Evolutionary conservation across 2,888 invertebrate genomes (phyloP), one percentile per base, ranked within the genome.

Genomic region (Pelosia muscerda): DNA sequence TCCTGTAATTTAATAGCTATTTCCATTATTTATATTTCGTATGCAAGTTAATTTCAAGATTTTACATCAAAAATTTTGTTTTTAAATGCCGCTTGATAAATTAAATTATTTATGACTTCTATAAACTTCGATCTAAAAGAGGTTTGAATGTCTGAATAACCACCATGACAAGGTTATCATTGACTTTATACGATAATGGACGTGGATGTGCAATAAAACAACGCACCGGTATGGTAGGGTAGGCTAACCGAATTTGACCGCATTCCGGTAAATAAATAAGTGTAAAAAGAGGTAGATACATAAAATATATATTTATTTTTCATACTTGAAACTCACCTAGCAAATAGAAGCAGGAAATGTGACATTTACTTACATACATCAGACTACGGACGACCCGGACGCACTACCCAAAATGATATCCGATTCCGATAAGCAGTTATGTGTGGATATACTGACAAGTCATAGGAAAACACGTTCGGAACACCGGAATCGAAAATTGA

Each of bases 281-380:
- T 34, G 11, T 11, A 2, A 34, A 9, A 31, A 31, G 31, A 31
- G 31, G 1, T 31, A 31, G 1, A 8, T 31, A 31, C 9, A 8
- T 31, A 1, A 15, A 38, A 38, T 2, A 19, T 38, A 38, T 10
- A 15, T 38, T 38, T 19, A 15, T 38, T 38, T 19, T 19, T n/a
- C 2, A 49, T 19, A 9, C 8, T 42, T 42, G 19, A 19, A 42
- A 42, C 42, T 19, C 42, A 9, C 9, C n/a, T n/a, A 49, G 19
- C n/a, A 49, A 49, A 49, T n/a, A 49, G 19, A 49, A 49, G 49
- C 5, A 9, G 49, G n/a, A 49, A 49, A 49, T 49, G 49, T 49
- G 49, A 49, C n/a, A 49, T 49, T 49, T 49, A n/a, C 49, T 49
- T 49, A n/a, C 49, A n/a, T 49, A 49, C n/a, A 49, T 49, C n/a